Conservation (phyloP, 2,888 invertebrate genomes). For the Tricholauxania praeusta region DNA sequence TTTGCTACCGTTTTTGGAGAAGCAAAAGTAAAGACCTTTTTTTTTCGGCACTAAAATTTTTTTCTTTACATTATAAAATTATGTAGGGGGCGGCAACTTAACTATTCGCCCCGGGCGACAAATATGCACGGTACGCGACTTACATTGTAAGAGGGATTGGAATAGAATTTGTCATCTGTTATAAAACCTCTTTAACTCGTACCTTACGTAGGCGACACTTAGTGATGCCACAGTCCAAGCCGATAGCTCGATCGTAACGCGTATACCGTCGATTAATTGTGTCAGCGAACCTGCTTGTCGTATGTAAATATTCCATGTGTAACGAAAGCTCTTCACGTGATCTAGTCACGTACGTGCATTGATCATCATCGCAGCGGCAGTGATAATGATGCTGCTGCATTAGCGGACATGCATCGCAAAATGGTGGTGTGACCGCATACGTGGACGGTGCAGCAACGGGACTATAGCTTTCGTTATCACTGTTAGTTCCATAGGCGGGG, state of each 20-base stretch:
- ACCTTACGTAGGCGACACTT: conserved; percentile 4
- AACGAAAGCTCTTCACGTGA: neutral
- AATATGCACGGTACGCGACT: no score
- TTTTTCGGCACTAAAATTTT: no score
- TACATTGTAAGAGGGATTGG: no score
- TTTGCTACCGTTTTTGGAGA: no score
- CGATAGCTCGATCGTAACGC: neutral
- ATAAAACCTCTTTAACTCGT: no score
- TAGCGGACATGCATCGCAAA: neutral
- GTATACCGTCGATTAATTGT: neutral
- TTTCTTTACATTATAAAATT: no score
- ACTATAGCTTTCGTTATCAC: neutral
- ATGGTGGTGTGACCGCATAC: neutral
- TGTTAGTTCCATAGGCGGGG: neutral
- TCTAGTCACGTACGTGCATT: neutral
- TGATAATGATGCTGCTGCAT: neutral
- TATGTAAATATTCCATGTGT: neutral
- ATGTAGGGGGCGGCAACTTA: no score
- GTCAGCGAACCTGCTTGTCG: neutral
- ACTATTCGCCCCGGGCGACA: no score
- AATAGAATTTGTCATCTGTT: no score
- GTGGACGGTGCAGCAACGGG: neutral
- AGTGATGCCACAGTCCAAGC: neutral
- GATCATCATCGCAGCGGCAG: neutral
- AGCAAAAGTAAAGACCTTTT: no score